Base-by-base conservation (phyloP, 2,797 vertebrate genomes). In the Basileuterus tristriatus region DNA sequence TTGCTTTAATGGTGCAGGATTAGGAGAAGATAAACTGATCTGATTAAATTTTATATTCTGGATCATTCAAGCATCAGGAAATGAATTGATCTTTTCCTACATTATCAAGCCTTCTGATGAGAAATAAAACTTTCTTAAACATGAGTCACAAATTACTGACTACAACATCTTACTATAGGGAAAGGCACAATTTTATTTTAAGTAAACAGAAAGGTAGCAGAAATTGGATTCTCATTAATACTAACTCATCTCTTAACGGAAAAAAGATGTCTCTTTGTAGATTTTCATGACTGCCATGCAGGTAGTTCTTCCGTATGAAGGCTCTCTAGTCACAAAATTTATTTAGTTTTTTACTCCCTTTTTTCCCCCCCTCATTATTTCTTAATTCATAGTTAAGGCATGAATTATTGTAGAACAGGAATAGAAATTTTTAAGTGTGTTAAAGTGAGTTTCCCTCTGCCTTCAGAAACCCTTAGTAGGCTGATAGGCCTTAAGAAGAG, bases 11-110 rank as follows among this genome's bases (percentile, higher is more conserved):
- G 12, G 30, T 52, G n/a, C 50, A 83, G n/a, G 53, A 88, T 74
- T n/a, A 82, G 23, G 32, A 83, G 16, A 49, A 69, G 52, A 77
- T 7, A 75, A 94, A 92, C 8, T 59, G 37, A 87, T 52, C 44
- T 75, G 37, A 72, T 82, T 82, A 88, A 70, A 83, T 81, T n/a
- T 83, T 79, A 85, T 95, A 90, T 93, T 91, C 69, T 89, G 32
- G 43, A 70, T 83, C 81, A 83, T 87, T 96, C 92, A 69, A 82
- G 43, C 32, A 67, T 65, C 32, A 76, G 37, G 47, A 89, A 93
- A 56, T 20, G 64, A 94, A 94, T 0, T 41, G 69, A 68, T 82
- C 56, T 80, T 71, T 83, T 78, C 34, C 36, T 90, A 87, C 43
- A 86, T 86, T 55, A 76, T 62, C 26, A 74, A 77, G 63, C 36